A percentile compares a stretch with the other conserved stretches of the same genome.
Conservation (phyloP, 2,797 vertebrate species). For the Vespertilio murinus region DNA sequence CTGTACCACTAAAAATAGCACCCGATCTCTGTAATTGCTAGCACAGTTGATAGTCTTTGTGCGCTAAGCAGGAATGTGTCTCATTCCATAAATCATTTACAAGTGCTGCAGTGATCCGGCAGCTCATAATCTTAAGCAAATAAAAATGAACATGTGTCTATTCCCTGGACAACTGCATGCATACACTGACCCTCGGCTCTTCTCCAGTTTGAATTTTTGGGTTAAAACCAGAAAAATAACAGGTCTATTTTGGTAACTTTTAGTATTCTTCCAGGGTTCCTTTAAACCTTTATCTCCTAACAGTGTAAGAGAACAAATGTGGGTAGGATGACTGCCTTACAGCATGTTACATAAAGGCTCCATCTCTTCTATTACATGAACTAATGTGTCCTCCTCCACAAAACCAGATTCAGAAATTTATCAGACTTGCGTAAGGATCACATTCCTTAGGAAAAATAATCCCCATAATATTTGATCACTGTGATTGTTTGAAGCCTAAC, state of each 20-base stretch:
- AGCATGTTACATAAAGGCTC: background rate
- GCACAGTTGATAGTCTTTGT: slow-evolving; percentile 54
- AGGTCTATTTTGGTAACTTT: slow-evolving; percentile 44
- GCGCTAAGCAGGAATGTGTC: slow-evolving; percentile 67
- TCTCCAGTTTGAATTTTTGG: background rate
- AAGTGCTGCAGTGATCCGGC: slow-evolving; percentile 65
- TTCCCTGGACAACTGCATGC: slow-evolving; percentile 48
- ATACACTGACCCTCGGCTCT: slow-evolving; percentile 33
- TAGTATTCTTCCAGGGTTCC: slow-evolving; percentile 43
- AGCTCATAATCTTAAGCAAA: slow-evolving; percentile 72
- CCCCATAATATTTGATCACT: background rate
- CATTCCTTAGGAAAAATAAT: background rate
- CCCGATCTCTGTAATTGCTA: slow-evolving; percentile 42
- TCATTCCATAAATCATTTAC: slow-evolving; percentile 77
- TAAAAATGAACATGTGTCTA: slow-evolving; percentile 67
- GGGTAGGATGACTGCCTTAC: background rate
- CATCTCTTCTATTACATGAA: background rate
- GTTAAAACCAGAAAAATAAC: background rate
- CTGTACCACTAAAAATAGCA: slow-evolving; percentile 63
- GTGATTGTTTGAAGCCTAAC: background rate
- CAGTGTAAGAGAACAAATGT: slow-evolving; percentile 8
- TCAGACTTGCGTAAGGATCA: background rate
- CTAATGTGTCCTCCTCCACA: background rate
- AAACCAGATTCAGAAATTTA: background rate
- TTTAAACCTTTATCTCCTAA: slow-evolving; percentile 43